These are phyloP conservation scores for Triops longicaudatus DNA, from an alignment of 1,140 invertebrate species.

Conservation along the genomic window DNA sequence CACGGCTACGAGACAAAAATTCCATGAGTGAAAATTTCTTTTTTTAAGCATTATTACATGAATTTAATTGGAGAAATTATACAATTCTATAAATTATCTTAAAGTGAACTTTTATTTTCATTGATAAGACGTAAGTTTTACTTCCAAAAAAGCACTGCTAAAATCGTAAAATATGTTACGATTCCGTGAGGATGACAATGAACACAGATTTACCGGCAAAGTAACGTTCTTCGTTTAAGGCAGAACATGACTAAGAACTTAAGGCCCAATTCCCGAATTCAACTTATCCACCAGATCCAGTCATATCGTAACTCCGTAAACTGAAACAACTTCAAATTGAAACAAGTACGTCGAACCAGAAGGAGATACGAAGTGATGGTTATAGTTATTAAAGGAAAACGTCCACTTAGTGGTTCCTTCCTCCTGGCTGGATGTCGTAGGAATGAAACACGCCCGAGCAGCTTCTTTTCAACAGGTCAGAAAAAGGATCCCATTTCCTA, in stretches of 20 bases:
- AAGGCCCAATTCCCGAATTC: not conserved
- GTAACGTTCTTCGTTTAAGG: not conserved
- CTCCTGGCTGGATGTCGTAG: not conserved
- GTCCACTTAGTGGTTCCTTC: not conserved
- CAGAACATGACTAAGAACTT: not conserved
- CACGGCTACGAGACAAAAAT: not conserved
- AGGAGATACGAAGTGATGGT: not conserved
- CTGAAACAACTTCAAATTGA: not conserved
- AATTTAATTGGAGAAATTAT: not conserved
- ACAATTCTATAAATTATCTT: too few species aligned
- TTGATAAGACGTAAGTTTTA: too few species aligned
- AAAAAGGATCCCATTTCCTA: not conserved
- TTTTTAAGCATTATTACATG: not conserved
- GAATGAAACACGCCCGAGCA: not conserved
- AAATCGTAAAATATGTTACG: too few species aligned
- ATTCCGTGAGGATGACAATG: not conserved
- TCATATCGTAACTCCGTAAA: not conserved
- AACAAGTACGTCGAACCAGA: not conserved
- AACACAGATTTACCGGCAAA: not conserved
- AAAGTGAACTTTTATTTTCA: too few species aligned
- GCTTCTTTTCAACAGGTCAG: slow-evolving; percentile 11
- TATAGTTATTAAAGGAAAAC: not conserved
- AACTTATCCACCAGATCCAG: not conserved
- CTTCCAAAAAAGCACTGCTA: too few species aligned
- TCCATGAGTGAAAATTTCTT: not conserved